Conservation (phyloP, 1,140 invertebrate genomes). For the Mercenaria mercenaria region DNA sequence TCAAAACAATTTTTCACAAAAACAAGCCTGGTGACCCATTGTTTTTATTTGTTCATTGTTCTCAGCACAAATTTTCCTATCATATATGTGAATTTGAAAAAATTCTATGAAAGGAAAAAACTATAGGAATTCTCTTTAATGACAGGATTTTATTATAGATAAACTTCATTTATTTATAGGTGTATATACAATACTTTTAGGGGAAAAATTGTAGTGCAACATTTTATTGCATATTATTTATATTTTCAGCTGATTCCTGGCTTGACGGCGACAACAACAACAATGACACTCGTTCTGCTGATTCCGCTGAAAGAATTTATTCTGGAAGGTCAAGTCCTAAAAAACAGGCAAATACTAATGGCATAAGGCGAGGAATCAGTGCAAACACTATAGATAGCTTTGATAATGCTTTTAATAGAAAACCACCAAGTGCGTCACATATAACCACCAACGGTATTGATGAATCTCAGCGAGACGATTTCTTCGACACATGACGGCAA, state of each 20-base stretch:
- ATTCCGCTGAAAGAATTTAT: constrained; percentile 72
- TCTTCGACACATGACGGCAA: constrained; percentile 75
- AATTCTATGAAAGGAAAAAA: no score
- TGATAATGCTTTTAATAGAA: constrained; percentile 73
- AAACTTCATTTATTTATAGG: no score
- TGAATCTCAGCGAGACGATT: constrained; percentile 66
- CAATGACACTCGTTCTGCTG: constrained; percentile 36
- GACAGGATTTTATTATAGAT: no score
- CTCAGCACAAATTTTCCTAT: no score
- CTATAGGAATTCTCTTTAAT: no score
- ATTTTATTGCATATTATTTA: no score
- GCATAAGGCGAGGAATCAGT: constrained; percentile 51
- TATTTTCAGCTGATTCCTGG: constrained; percentile 72
- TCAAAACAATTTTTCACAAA: no score
- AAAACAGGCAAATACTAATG: constrained; percentile 29
- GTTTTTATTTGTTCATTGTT: no score
- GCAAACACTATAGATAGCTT: constrained; percentile 72
- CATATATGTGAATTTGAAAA: no score
- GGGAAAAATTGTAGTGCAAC: no score
- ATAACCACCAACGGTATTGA: not conserved
- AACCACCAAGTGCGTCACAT: constrained; percentile 63
- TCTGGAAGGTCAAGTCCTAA: constrained; percentile 67
- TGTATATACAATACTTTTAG: no score
- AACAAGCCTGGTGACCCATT: no score
- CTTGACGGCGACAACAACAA: constrained; percentile 70